Percentiles rank a stretch among this genome's conserved stretches.
Conservation (phyloP, 2,797 vertebrate species). For the Chelidonichthys spinosus region DNA sequence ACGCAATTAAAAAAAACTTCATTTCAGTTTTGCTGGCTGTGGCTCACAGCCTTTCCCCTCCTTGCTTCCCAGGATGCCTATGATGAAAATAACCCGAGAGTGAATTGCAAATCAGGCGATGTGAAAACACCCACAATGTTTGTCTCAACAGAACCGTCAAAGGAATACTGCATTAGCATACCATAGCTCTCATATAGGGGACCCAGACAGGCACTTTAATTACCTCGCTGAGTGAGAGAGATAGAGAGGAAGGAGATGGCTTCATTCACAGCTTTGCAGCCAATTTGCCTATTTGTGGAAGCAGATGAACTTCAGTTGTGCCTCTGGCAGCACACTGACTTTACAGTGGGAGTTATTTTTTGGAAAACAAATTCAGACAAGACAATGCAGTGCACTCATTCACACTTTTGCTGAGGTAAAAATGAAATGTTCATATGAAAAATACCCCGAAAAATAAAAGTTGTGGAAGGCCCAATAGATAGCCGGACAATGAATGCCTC, state of each 20-base stretch:
- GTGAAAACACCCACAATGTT: constrained; percentile 65
- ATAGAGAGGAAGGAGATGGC: constrained; percentile 48
- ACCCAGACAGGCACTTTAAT: constrained; percentile 65
- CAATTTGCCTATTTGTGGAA: constrained; percentile 48
- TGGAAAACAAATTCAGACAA: constrained; percentile 13
- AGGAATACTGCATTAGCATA: constrained; percentile 69
- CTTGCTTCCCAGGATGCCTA: constrained; percentile 36
- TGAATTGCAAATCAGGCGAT: constrained; percentile 76
- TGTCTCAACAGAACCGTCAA: constrained; percentile 70
- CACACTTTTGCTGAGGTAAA: background rate
- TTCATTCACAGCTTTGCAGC: constrained; percentile 61
- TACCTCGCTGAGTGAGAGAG: constrained; percentile 45
- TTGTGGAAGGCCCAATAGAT: background rate
- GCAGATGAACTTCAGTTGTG: constrained; percentile 31
- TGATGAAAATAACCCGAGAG: constrained; percentile 74
- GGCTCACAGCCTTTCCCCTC: constrained; percentile 32
- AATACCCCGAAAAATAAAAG: background rate
- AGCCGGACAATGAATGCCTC: background rate
- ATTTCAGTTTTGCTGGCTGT: constrained; percentile 39
- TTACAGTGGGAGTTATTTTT: constrained; percentile 12
- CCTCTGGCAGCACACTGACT: constrained; percentile 33
- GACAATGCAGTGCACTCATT: constrained; percentile 8
- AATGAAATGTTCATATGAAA: background rate
- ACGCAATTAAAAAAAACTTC: constrained; percentile 51
- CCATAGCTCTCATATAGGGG: constrained; percentile 52